These are phyloP conservation scores for Empidonax traillii DNA, from an alignment of 2,113 vertebrate species.

Conservation along the genomic window DNA sequence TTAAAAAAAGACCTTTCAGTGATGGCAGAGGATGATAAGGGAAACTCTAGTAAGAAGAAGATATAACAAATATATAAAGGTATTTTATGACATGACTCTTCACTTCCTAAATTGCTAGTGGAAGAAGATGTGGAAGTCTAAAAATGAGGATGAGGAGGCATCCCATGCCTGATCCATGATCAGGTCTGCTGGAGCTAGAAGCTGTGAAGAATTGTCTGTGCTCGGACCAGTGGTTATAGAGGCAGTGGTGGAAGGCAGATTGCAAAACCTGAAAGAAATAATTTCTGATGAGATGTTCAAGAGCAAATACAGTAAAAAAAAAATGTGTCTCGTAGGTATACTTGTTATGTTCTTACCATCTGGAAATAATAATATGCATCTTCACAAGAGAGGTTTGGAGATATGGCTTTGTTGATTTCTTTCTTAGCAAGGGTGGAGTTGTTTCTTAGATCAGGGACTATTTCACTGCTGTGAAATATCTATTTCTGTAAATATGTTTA, in stretches of 20 bases:
- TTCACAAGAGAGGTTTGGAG: constrained; percentile 26
- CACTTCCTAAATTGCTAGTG: not conserved
- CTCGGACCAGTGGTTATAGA: not conserved
- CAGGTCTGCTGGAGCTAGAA: not conserved
- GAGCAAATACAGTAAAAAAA: not conserved
- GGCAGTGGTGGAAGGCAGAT: constrained; percentile 7
- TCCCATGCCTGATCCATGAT: not conserved
- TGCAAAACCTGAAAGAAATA: constrained; percentile 33
- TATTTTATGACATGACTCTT: not conserved
- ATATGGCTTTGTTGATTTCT: not conserved
- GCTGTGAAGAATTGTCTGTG: not conserved
- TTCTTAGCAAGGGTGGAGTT: not conserved
- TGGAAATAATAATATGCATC: constrained; percentile 55
- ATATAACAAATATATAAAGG: not conserved
- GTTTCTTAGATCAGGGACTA: constrained; percentile 18
- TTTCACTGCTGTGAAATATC: constrained; percentile 41
- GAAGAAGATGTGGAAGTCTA: not conserved
- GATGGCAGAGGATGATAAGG: rapidly evolving
- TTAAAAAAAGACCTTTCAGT: not conserved
- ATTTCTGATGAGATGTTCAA: constrained; percentile 22
- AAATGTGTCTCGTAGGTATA: constrained; percentile 37
- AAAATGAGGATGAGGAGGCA: not conserved
- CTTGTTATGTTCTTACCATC: constrained; percentile 38
- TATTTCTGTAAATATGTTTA: constrained; percentile 58
- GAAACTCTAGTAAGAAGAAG: not conserved